Conservation (phyloP, 2,888 invertebrate species). For the Pachymerium ferrugineum region DNA sequence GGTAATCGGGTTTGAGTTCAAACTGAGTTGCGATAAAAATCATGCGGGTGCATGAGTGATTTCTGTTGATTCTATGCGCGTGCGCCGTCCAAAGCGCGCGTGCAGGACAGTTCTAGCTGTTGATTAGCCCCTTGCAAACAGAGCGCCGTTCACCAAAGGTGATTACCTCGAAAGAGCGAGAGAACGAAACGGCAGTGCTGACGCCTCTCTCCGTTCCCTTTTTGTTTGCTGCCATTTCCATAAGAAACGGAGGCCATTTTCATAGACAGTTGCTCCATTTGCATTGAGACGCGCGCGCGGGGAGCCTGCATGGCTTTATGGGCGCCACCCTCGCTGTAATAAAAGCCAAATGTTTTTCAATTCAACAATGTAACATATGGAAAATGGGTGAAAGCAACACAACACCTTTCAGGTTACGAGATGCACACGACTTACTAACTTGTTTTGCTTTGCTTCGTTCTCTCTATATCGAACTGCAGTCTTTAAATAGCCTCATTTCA, state of each 20-base stretch:
- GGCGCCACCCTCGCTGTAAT: not conserved
- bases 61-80: not conserved
- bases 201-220: not conserved
- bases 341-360: not conserved
- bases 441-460: not conserved
- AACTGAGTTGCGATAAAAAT: not conserved
- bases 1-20: not conserved
- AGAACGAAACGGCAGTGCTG: not conserved
- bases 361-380: not conserved
- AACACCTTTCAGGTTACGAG: not conserved
- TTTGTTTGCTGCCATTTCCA: not conserved
- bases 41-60: not conserved
- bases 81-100: not conserved
- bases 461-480: not conserved
- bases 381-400: not conserved
- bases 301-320: not conserved
- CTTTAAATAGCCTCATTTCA: not conserved
- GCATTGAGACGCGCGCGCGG: not conserved
- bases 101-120: not conserved
- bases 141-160: not conserved
- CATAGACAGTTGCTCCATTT: not conserved
- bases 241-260: not conserved
- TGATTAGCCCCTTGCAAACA: not conserved
- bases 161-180: not conserved
- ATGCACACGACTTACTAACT: not conserved